These are phyloP conservation scores for Rhyacophila brunnea DNA, from an alignment of 1,140 invertebrate species.

Conservation along the genomic window DNA sequence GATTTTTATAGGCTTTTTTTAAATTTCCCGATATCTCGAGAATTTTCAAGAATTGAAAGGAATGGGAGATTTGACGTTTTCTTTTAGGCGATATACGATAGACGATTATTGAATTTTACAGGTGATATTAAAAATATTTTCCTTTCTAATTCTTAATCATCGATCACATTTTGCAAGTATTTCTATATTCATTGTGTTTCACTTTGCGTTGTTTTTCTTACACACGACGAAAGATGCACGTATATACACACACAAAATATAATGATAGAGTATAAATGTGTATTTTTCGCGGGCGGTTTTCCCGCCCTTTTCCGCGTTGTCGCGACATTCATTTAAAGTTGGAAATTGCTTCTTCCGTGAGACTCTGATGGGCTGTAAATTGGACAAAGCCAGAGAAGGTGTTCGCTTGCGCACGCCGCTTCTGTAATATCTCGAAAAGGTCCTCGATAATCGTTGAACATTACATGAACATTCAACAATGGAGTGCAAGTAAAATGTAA, in stretches of 20 bases:
- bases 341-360: slow-evolving; percentile 35
- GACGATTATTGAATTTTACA: too few species aligned
- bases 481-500: too few species aligned
- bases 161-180: slow-evolving; percentile 7
- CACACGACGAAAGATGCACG: too few species aligned
- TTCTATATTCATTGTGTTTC: background rate
- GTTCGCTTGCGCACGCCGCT: background rate
- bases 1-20: too few species aligned
- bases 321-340: slow-evolving; percentile 36
- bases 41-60: too few species aligned
- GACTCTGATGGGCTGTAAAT: slow-evolving; percentile 35
- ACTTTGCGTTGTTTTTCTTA: too few species aligned
- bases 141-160: too few species aligned
- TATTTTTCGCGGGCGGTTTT: slow-evolving; percentile 22
- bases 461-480: too few species aligned
- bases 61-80: too few species aligned
- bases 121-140: too few species aligned
- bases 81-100: too few species aligned
- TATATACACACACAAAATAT: background rate
- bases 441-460: background rate
- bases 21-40: too few species aligned
- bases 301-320: slow-evolving; percentile 15
- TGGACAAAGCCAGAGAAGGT: slow-evolving; percentile 32
- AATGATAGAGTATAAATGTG: slow-evolving; percentile 21
- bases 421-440: background rate